Conservation (phyloP, 1,140 invertebrate species). For the Aphidius gifuensis region DNA sequence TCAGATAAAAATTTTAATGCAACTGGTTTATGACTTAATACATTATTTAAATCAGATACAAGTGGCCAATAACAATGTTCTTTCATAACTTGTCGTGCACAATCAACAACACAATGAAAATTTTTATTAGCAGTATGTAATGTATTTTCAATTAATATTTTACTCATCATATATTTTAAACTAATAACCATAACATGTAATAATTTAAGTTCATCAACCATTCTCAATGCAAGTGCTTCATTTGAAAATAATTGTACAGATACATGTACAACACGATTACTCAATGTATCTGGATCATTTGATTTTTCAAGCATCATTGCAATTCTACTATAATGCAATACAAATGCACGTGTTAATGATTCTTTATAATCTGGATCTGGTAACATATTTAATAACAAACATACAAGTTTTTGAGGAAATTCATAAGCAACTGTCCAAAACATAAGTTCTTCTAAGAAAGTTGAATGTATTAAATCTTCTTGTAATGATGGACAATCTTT, state of each 20-base stretch:
- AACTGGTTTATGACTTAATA: constrained; percentile 89
- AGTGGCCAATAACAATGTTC: constrained; percentile 98
- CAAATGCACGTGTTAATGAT: constrained; percentile 89
- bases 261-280: constrained; percentile 94
- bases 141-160: constrained; percentile 82
- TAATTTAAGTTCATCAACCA: constrained; percentile 86
- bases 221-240: constrained; percentile 82
- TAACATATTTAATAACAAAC: constrained; percentile 91
- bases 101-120: constrained; percentile 90
- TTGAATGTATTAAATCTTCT: constrained; percentile 76
- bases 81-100: constrained; percentile 87
- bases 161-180: constrained; percentile 89
- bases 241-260: constrained; percentile 93
- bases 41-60: constrained; percentile 95
- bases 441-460: constrained; percentile 91
- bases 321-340: constrained; percentile 92
- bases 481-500: constrained; percentile 80
- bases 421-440: constrained; percentile 98
- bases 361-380: constrained; percentile 96
- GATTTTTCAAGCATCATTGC: constrained; percentile 86
- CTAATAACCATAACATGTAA: constrained; percentile 93
- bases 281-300: constrained; percentile 82
- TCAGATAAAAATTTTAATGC: constrained; percentile 87
- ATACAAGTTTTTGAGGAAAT: constrained; percentile 95
- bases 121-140: constrained; percentile 80